These are phyloP conservation scores for Alentia gelatinosa DNA, from an alignment of 2,888 invertebrate species.

Conservation along the genomic window DNA sequence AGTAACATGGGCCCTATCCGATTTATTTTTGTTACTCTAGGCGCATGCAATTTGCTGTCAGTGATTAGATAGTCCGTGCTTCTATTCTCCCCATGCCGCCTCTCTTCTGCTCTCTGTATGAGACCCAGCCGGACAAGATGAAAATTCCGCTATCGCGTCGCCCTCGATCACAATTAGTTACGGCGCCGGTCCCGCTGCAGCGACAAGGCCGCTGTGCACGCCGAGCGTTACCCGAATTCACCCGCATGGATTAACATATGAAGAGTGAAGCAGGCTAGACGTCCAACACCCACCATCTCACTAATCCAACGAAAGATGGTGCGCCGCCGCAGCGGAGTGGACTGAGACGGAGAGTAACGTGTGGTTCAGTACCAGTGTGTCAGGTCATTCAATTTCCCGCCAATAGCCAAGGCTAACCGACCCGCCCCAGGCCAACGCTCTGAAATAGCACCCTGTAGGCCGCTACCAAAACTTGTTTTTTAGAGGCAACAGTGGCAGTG, in stretches of 20 bases:
- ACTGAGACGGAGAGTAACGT: not conserved
- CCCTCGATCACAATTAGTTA: slow-evolving; percentile 33
- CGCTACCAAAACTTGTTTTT: too few relatives aligned
- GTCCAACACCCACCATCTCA: not conserved
- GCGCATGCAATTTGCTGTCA: slow-evolving; percentile 18
- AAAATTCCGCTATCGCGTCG: not conserved
- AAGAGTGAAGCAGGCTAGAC: not conserved
- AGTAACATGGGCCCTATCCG: not conserved
- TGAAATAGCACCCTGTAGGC: too few relatives aligned
- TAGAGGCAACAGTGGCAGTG: too few relatives aligned
- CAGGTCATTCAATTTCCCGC: slow-evolving; percentile 12
- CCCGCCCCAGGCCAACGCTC: not conserved
- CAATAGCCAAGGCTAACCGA: not conserved
- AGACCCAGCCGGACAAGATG: not conserved
- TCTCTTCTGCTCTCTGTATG: not conserved
- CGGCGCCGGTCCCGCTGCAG: not conserved
- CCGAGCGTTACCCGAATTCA: too few relatives aligned
- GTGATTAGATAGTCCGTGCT: slow-evolving; percentile 16
- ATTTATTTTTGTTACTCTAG: slow-evolving; percentile 8
- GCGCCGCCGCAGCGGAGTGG: not conserved
- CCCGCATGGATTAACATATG: not conserved
- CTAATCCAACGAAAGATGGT: not conserved
- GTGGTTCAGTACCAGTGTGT: not conserved
- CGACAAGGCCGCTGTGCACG: too few relatives aligned
- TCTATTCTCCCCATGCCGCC: not conserved